Evolutionary conservation across 2,797 vertebrate genomes (phyloP).

Genomic region (Macrochelys suwanniensis): DNA sequence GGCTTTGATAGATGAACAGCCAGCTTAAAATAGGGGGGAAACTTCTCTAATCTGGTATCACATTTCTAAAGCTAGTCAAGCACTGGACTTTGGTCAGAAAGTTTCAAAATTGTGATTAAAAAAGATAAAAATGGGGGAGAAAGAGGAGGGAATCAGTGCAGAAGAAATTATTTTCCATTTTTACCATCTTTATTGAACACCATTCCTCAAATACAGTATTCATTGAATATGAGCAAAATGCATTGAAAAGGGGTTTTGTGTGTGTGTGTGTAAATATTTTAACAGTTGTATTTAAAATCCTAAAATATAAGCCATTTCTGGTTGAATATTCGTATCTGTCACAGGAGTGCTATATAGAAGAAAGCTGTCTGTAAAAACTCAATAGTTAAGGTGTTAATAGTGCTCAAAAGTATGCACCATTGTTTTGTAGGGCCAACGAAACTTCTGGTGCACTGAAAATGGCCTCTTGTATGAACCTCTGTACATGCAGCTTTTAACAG

Average conservation of each 20-base stretch:
- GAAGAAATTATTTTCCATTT: conserved; percentile 9
- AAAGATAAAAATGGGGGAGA: neutral
- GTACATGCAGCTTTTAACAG: neutral
- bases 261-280: no score
- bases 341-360: no score
- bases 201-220: conserved; percentile 18
- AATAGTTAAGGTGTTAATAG: no score
- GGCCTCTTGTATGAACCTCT: neutral
- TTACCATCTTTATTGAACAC: neutral
- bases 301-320: neutral
- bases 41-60: neutral
- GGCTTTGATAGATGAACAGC: neutral
- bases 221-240: neutral
- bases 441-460: neutral
- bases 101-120: neutral
- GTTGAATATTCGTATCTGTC: neutral
- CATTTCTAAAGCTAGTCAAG: neutral
- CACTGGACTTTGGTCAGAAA: neutral
- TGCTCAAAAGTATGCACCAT: neutral
- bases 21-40: neutral
- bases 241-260: no score
- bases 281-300: no score
- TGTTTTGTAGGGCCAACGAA: neutral
- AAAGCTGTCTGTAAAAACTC: no score
- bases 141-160: conserved; percentile 22